These are phyloP conservation scores for Capromys pilorides DNA, from an alignment of 2,797 vertebrate species.

Conservation along the genomic window DNA sequence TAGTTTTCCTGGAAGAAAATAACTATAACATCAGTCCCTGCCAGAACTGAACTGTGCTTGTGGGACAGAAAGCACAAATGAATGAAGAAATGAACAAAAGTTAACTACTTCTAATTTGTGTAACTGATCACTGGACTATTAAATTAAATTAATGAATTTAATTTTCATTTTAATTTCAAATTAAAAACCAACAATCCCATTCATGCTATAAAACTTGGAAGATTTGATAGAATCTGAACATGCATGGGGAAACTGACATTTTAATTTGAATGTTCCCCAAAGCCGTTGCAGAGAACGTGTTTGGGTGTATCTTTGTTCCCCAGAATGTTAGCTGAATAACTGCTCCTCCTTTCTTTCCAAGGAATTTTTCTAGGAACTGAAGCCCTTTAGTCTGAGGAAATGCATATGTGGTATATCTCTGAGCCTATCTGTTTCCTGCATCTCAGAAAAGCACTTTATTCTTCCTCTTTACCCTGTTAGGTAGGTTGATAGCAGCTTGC, in stretches of 20 bases:
- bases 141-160: neutral
- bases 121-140: neutral
- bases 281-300: neutral
- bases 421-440: neutral
- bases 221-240: neutral
- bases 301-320: neutral
- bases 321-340: neutral
- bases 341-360: neutral
- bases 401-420: neutral
- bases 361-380: neutral
- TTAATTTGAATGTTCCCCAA: neutral
- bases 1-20: neutral
- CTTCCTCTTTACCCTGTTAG: neutral
- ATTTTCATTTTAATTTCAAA: conserved; percentile 48
- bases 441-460: neutral
- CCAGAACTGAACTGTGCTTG: neutral
- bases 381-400: neutral
- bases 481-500: neutral
- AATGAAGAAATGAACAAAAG: neutral
- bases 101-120: neutral
- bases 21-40: neutral
- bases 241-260: neutral
- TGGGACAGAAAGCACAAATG: neutral
- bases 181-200: neutral
- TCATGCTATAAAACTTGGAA: neutral